phyloP scores from a whole-genome alignment of 2,113 vertebrate genomes.

The Todiramphus saurophagus region DNA sequence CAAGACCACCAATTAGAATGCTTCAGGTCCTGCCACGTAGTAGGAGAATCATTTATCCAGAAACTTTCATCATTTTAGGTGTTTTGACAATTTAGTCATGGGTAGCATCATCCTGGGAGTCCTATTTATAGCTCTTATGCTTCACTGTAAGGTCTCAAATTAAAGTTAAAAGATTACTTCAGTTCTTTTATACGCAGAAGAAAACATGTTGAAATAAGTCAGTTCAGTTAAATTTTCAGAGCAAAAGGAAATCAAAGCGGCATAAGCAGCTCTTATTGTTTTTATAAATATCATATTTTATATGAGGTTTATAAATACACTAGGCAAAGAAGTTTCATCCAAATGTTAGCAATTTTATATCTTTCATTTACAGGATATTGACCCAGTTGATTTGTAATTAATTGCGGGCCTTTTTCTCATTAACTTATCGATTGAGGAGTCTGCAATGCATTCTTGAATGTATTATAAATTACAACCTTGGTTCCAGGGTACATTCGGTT shows the following conservation, averaged over 20 bases:
- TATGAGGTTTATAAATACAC: constrained; percentile 42
- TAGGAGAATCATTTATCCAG: background rate
- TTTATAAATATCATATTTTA: constrained; percentile 24
- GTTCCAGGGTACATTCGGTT: constrained; percentile 30
- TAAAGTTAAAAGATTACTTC: background rate
- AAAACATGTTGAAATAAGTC: constrained; percentile 1
- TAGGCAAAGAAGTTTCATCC: constrained; percentile 34
- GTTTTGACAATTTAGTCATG: background rate
- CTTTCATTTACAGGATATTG: constrained; percentile 40
- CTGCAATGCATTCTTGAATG: constrained; percentile 19
- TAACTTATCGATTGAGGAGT: constrained; percentile 41
- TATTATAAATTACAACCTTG: constrained; percentile 26
- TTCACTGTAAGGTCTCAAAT: background rate
- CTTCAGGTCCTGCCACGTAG: background rate
- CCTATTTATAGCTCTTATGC: background rate
- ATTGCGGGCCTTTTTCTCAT: constrained; percentile 48
- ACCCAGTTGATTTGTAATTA: constrained; percentile 59
- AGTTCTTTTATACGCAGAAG: background rate
- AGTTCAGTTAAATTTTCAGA: background rate
- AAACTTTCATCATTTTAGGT: background rate
- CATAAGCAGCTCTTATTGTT: constrained; percentile 26
- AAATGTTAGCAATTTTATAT: constrained; percentile 45
- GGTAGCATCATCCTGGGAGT: background rate
- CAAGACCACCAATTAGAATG: background rate
- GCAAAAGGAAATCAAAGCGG: constrained; percentile 12